A percentile compares a stretch with the other conserved stretches of the same genome.
These are phyloP conservation scores for Zoanthus solanderi DNA, from an alignment of 92 coral and sea anemone genomes.

Conservation along the genomic window DNA sequence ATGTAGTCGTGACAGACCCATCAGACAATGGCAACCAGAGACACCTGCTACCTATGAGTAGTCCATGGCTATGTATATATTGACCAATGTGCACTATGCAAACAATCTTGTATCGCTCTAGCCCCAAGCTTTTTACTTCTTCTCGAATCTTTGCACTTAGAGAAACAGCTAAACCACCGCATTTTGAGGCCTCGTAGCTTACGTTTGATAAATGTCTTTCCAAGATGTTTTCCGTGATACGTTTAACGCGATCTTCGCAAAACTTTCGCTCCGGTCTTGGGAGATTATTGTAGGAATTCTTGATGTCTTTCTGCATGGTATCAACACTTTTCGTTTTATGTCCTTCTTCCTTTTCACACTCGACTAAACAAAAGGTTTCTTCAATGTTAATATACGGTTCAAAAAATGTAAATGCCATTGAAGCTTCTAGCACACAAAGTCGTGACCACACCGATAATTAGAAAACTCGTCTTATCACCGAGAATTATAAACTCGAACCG, in stretches of 20 bases:
- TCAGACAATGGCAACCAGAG: conserved; percentile 74
- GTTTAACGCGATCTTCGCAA: conserved; percentile 53
- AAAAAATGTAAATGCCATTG: conserved; percentile 64
- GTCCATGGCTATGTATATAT: conserved; percentile 57
- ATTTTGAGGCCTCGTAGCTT: conserved; percentile 65
- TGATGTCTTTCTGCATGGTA: conserved; percentile 50
- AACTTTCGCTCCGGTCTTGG: conserved; percentile 57
- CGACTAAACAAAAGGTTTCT: conserved; percentile 19
- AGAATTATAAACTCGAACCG: not conserved
- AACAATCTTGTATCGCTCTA: conserved; percentile 72
- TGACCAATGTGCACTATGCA: conserved; percentile 72
- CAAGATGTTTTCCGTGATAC: conserved; percentile 53
- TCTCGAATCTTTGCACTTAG: conserved; percentile 72
- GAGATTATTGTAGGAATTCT: conserved; percentile 55
- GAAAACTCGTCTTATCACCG: not conserved
- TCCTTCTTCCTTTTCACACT: conserved; percentile 35
- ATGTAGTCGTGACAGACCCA: conserved; percentile 67
- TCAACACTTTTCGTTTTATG: conserved; percentile 27
- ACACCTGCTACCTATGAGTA: conserved; percentile 73
- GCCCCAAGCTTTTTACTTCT: conserved; percentile 63
- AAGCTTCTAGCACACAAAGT: too few relatives aligned
- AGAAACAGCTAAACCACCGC: conserved; percentile 61
- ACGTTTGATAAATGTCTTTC: conserved; percentile 48
- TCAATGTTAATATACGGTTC: conserved; percentile 67
- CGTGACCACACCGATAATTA: not conserved